Conservation (phyloP, 2,113 vertebrate species). For the Paralichthys olivaceus region DNA sequence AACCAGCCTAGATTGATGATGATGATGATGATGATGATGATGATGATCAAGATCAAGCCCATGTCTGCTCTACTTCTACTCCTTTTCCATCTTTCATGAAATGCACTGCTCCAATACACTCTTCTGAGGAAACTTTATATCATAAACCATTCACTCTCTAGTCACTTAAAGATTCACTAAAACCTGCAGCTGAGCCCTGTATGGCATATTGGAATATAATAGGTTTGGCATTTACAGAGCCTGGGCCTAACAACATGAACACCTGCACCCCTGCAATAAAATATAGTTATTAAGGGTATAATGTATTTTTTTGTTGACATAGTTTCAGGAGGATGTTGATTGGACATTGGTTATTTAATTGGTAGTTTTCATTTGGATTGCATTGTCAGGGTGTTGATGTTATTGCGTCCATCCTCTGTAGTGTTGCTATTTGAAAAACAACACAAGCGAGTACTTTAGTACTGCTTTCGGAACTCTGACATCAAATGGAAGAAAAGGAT, state of each 20-base stretch:
- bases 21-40: constrained; percentile 48
- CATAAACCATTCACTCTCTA: constrained; percentile 15
- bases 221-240: constrained; percentile 30
- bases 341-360: constrained; percentile 23
- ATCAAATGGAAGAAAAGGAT: constrained; percentile 27
- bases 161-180: constrained; percentile 22
- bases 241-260: constrained; percentile 26
- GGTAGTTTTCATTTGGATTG: constrained; percentile 17
- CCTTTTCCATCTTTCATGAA: constrained; percentile 45
- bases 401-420: constrained; percentile 13
- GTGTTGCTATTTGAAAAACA: background rate
- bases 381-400: constrained; percentile 33
- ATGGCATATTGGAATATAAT: constrained; percentile 17
- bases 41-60: constrained; percentile 43
- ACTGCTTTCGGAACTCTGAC: constrained; percentile 10
- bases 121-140: constrained; percentile 47
- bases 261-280: constrained; percentile 23
- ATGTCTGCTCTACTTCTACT: constrained; percentile 27
- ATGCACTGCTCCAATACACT: constrained; percentile 62
- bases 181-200: constrained; percentile 64
- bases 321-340: constrained; percentile 12
- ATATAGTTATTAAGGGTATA: constrained; percentile 8
- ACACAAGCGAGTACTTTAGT: constrained; percentile 1
- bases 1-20: constrained; percentile 46
- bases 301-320: constrained; percentile 9